Evolutionary conservation across 2,113 vertebrate species (phyloP).

Genomic region (Bubo bubo): DNA sequence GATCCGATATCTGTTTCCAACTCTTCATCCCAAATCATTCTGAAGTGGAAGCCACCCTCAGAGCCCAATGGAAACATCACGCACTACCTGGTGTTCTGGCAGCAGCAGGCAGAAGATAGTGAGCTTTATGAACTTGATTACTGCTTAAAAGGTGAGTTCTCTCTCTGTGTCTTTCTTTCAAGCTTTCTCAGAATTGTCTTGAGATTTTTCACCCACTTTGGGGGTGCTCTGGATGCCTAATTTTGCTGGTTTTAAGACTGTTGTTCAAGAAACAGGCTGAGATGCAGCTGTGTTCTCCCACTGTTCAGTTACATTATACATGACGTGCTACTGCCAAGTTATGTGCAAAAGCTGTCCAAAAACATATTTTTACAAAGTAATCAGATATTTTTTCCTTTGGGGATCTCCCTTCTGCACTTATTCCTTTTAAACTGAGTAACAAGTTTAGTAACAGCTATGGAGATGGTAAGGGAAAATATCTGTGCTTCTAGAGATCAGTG

Average conservation of each 20-base stretch:
- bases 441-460: not conserved
- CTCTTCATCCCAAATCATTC: constrained; percentile 92
- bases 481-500: not conserved
- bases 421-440: not conserved
- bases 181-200: not conserved
- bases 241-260: not conserved
- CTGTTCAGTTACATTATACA: not conserved
- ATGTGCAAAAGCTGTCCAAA: not conserved
- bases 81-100: constrained; percentile 91
- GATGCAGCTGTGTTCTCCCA: not conserved
- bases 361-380: not conserved
- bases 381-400: not conserved
- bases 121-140: constrained; percentile 93
- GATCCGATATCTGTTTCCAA: constrained; percentile 93
- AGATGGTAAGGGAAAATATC: not conserved
- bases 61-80: constrained; percentile 97
- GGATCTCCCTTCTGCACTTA: not conserved
- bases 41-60: constrained; percentile 94
- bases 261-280: not conserved
- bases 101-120: constrained; percentile 87
- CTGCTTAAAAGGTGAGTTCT: constrained; percentile 88
- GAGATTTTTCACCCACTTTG: not conserved
- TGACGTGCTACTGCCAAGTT: not conserved
- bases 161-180: not conserved
- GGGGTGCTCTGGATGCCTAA: not conserved